Evolutionary conservation across 1,140 invertebrate genomes (phyloP), one percentile per base, ranked within the genome.

Genomic region (Lethocerus indicus): DNA sequence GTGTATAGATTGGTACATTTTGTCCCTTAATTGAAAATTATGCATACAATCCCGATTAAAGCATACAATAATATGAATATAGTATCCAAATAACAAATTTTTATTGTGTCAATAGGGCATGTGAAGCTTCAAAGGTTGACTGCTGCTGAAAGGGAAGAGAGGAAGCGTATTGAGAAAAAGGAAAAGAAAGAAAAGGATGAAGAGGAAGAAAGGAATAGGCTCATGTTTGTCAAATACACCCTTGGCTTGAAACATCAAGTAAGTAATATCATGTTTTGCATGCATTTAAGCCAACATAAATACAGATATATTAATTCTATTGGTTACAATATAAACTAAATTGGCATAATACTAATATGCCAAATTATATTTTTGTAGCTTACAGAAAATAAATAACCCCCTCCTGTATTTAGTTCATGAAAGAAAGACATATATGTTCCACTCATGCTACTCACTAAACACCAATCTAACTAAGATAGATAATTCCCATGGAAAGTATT

Each of bases 191-290:
- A 83, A 27, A 85, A 89, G 53, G 59, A 59, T 14, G 89, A 94
- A 53, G 90, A 95, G 64, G 87, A 91, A 58, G 85, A 88, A 58
- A 69, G 82, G 55, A 87, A 86, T 68, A 71, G 81, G 35, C 54
- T 82, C 57, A 80, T 76, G 49, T 87, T 87, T 66, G 87, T 95
- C 0, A 96, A 95, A 64, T 96, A 95, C 62, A 86, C 91, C 0
- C 70, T 95, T 42, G 87, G 89, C 0, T 69, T 94, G 9, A 90
- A 89, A 59, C 91, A 96, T 70, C 74, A 77, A 67, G 75, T 77
- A 60, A 49, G 39, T 55, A n/a, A 24, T 40, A 2, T 32, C 29
- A n/a, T 32, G 29, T 7, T 7, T 32, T n/a, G n/a, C n/a, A 32
- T 7, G n/a, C n/a, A 9, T 32, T 7, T 9, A 9, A 32, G 29